Conservation (phyloP, 2,113 vertebrate genomes). For the Orycteropus afer region DNA sequence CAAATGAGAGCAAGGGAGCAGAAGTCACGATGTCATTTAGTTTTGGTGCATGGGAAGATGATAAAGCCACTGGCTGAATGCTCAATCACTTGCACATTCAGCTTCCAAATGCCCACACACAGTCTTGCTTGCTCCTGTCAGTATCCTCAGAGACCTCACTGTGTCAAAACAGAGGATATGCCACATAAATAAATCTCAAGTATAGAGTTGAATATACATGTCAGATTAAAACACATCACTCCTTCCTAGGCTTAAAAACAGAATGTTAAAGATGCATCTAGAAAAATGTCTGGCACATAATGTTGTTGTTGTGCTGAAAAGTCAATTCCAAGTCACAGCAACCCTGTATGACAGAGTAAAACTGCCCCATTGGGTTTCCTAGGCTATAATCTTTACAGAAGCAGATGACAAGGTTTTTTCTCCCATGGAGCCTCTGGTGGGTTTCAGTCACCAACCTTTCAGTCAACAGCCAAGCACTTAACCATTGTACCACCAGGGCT, state of each 20-base stretch:
- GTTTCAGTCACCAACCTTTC: neutral
- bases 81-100: neutral
- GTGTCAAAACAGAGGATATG: neutral
- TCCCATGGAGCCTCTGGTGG: neutral
- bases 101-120: neutral
- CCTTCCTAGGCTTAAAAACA: neutral
- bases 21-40: neutral
- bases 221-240: neutral
- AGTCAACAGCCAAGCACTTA: neutral
- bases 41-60: neutral
- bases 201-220: neutral
- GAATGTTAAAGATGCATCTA: neutral
- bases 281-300: neutral
- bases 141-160: neutral
- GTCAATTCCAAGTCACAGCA: neutral
- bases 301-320: neutral
- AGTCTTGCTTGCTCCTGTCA: neutral
- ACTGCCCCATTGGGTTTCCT: neutral
- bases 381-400: neutral
- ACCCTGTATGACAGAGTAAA: neutral
- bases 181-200: neutral
- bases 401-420: neutral
- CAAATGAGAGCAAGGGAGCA: slow-evolving; percentile 10
- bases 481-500: neutral
- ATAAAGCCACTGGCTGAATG: neutral